A percentile compares a stretch with the other conserved stretches of the same genome.
Evolutionary conservation across 2,888 invertebrate species (phyloP).

Genomic region (Cantharis rufa): DNA sequence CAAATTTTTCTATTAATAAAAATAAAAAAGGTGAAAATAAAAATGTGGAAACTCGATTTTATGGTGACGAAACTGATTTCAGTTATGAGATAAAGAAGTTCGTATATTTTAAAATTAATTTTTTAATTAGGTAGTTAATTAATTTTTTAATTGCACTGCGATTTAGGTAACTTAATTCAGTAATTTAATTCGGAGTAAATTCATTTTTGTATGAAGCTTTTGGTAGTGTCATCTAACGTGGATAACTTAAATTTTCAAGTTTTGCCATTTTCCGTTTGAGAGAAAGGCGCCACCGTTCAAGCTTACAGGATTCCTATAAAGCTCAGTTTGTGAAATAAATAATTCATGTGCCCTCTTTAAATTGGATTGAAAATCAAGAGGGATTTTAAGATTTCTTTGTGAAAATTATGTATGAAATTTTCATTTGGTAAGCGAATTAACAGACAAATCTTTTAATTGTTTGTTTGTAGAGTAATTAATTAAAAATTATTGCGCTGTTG

Average conservation of each 20-base stretch:
- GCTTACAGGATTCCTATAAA: conserved; percentile 1
- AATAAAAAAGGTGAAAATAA: neutral
- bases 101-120: neutral
- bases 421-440: no score
- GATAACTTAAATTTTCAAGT: neutral
- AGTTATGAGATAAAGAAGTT: neutral
- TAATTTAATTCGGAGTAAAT: neutral
- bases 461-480: no score
- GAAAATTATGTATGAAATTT: neutral
- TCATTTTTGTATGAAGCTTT: neutral
- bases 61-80: neutral
- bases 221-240: neutral
- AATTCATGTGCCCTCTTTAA: neutral
- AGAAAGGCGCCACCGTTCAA: conserved; percentile 2
- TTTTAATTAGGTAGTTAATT: neutral
- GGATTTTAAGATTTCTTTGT: neutral
- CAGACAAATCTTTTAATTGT: no score
- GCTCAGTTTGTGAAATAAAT: neutral
- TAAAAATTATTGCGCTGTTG: no score
- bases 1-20: neutral
- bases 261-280: neutral
- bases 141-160: neutral
- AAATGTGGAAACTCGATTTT: neutral
- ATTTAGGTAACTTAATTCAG: neutral
- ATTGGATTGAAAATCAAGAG: neutral